Conservation (phyloP, 1,140 invertebrate species). For the Zaprionus camerounensis region DNA sequence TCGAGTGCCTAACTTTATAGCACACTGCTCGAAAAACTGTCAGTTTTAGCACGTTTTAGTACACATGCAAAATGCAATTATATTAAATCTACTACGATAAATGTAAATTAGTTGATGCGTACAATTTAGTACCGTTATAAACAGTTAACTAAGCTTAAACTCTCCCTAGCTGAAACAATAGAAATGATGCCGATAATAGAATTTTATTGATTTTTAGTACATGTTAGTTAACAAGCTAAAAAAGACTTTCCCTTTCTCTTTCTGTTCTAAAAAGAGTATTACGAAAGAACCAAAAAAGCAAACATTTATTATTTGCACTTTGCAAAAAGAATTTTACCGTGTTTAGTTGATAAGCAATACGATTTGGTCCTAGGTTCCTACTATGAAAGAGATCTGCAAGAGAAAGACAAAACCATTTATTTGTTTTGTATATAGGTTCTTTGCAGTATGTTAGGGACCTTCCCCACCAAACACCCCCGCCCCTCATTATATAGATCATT, state of each 20-base stretch:
- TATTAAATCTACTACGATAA: constrained; percentile 27
- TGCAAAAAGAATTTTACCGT: constrained; percentile 60
- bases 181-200: neutral
- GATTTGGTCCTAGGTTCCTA: constrained; percentile 30
- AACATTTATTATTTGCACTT: constrained; percentile 31
- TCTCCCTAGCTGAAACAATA: constrained; percentile 11
- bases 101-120: constrained; percentile 25
- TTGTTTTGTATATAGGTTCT: constrained; percentile 55
- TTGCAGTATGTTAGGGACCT: constrained; percentile 28
- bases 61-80: constrained; percentile 58
- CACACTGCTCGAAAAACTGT: constrained; percentile 67
- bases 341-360: constrained; percentile 69
- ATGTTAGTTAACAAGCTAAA: constrained; percentile 38
- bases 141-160: constrained; percentile 54
- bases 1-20: constrained; percentile 67
- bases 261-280: constrained; percentile 73
- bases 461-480: constrained; percentile 26
- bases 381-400: constrained; percentile 5
- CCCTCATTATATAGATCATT: neutral
- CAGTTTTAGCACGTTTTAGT: constrained; percentile 72
- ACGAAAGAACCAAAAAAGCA: constrained; percentile 57
- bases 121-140: constrained; percentile 48
- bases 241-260: constrained; percentile 37
- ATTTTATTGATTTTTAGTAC: constrained; percentile 59
- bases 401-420: constrained; percentile 12